Conservation (phyloP, 1,140 invertebrate genomes). For the Pollicipes pollicipes region DNA sequence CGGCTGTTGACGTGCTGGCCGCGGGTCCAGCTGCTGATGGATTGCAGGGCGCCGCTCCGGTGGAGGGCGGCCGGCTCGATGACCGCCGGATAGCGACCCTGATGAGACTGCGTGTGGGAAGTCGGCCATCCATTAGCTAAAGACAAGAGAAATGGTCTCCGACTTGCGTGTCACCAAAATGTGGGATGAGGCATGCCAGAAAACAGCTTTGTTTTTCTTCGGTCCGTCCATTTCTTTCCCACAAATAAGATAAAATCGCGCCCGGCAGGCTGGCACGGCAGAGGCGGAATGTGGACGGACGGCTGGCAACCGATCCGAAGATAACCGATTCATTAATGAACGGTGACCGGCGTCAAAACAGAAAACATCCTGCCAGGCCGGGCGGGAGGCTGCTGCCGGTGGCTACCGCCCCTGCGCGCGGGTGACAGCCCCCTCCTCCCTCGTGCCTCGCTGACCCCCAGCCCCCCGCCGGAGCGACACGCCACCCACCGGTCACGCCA, state of each 20-base stretch:
- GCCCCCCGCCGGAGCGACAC: too few species aligned
- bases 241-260: constrained; percentile 2
- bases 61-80: not conserved
- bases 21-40: not conserved
- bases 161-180: not conserved
- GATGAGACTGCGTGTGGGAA: not conserved
- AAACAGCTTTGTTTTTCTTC: constrained; percentile 2
- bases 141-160: not conserved
- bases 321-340: not conserved
- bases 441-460: too few species aligned
- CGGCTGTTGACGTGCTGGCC: too few species aligned
- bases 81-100: not conserved
- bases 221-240: not conserved
- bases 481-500: not conserved
- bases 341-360: not conserved
- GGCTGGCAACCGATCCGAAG: not conserved
- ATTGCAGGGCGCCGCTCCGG: not conserved
- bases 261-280: not conserved
- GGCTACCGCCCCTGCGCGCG: not conserved
- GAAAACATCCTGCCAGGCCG: not conserved
- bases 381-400: too few species aligned
- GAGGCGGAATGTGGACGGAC: not conserved
- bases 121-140: not conserved
- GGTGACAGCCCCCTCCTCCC: too few species aligned
- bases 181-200: constrained; percentile 1